These are phyloP conservation scores for Pogona vitticeps DNA, from an alignment of 2,113 vertebrate species.

Conservation along the genomic window DNA sequence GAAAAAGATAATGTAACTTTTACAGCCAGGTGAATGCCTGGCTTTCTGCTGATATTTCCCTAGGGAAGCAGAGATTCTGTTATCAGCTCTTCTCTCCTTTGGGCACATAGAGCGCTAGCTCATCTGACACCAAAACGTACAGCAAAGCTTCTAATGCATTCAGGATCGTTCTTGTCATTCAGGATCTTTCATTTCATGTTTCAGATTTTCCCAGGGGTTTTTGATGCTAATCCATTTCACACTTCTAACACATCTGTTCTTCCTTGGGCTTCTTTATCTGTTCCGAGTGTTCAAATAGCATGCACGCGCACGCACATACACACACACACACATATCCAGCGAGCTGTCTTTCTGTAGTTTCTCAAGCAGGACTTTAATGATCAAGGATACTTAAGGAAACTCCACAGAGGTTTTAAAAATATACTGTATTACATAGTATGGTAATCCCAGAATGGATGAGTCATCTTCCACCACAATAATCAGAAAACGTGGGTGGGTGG, in stretches of 20 bases:
- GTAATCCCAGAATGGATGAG: background rate
- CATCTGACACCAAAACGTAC: slow-evolving; percentile 69
- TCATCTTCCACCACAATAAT: background rate
- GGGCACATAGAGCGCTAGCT: slow-evolving; percentile 53
- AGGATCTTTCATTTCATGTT: slow-evolving; percentile 81
- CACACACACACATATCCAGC: background rate
- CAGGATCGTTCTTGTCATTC: slow-evolving; percentile 82
- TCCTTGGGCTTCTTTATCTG: slow-evolving; percentile 79
- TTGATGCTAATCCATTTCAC: slow-evolving; percentile 85
- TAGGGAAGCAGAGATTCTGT: slow-evolving; percentile 67
- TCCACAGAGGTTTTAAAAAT: slow-evolving; percentile 45
- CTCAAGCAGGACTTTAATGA: slow-evolving; percentile 70
- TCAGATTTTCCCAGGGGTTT: slow-evolving; percentile 78
- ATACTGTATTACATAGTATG: background rate
- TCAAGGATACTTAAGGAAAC: slow-evolving; percentile 59
- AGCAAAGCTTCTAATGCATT: slow-evolving; percentile 75
- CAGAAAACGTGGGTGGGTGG: background rate
- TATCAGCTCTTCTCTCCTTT: slow-evolving; percentile 63
- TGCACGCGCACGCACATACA: background rate
- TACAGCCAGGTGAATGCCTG: slow-evolving; percentile 56
- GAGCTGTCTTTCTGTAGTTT: slow-evolving; percentile 71
- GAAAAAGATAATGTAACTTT: background rate
- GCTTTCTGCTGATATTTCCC: slow-evolving; percentile 57
- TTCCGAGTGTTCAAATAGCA: slow-evolving; percentile 74
- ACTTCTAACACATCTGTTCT: slow-evolving; percentile 81